Evolutionary conservation across 2,113 vertebrate species (phyloP), one percentile per base, ranked within the genome.

Genomic region (Acrocephalus kingi): DNA sequence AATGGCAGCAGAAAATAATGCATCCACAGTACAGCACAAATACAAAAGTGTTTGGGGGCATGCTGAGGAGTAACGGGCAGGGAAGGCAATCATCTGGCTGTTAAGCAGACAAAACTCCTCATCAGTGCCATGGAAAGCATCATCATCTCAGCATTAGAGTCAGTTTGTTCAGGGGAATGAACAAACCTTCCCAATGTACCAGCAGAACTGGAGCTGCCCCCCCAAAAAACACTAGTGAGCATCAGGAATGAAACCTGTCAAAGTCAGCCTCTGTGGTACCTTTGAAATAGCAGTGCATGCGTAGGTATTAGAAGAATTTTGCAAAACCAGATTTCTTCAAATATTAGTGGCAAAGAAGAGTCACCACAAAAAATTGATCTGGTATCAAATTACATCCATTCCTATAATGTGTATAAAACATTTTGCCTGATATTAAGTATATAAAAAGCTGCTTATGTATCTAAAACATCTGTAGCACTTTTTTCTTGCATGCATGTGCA

Each of bases 331-430:
- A 43, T 35, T 69, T 71, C 37, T 74, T 84, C 31, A 61, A 77
- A 3, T 41, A 45, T 22, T 33, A 74, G 11, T 41, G 37, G 43
- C 17, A 86, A 71, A 69, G 68, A 80, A 62, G 13, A 24, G 19
- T 59, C n/a, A 74, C 15, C 10, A 48, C 8, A 62, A 69, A 31
- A 77, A 58, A 69, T 0, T 19, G 14, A 48, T 80, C 8, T 41
- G 31, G 15, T 15, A 79, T 22, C 2, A 4, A 85, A 33, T 10
- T 2, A 48, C 15, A 76, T 10, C 7, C 5, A 48, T 61, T 90
- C 23, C 31, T 73, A 8, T 18, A 37, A 52, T 1, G 4, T 0
- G 2, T 13, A 31, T 16, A 69, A 49, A 83, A 69, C 0, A 1
- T 63, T 62, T 74, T 67, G 39, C 8, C 37, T 74, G 64, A 35